Evolutionary conservation across 2,797 vertebrate genomes (phyloP), one percentile per base, ranked within the genome.

Genomic region (Ctenochaetus hawaiiensis): DNA sequence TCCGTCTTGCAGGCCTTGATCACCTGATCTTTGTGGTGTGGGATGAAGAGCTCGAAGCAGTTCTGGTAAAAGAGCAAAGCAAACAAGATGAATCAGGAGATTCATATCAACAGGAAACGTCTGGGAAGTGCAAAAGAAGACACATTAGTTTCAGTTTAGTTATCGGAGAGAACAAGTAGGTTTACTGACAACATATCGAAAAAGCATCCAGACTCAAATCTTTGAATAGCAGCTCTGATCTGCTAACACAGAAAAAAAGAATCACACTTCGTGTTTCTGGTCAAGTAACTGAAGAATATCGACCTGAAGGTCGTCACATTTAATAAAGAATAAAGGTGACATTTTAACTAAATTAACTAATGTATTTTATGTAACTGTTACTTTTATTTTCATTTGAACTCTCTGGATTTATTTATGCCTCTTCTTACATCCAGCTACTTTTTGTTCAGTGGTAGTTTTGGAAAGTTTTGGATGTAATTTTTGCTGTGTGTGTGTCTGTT

Each of bases 1-100:
- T 99, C 98, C 0, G 98, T 99, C 94, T 99, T 99, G 61, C 98
- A 99, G 0, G 98, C 98, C 87, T 99, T 99, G 83, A 99, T 99
- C 68, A 99, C 97, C 87, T 98, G 98, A 87, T 98, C 98, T 74
- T 99, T 99, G 87, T 97, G 99, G 94, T 99, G 97, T 0, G 98
- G 97, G 75, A 99, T 99, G 83, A 96, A 99, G 70, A 99, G 97
- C 93, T 99, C 98, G 18, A 99, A 99, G 94, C 96, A 98, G 94
- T 99, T 97, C 98, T 99, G 87, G 58, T 8, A 11, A 66, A 7
- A 41, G 4, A 79, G 58, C 16, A 30, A 44, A 12, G 56, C 8
- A 23, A 52, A 22, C 13, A 76, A 8, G 75, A 22, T 45, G 18
- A 1, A 52, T 53, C 41, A 47, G 17, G n/a, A 70, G 12, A 18